These are phyloP conservation scores for Spodoptera frugiperda DNA, from an alignment of 1,140 invertebrate genomes.

Conservation along the genomic window DNA sequence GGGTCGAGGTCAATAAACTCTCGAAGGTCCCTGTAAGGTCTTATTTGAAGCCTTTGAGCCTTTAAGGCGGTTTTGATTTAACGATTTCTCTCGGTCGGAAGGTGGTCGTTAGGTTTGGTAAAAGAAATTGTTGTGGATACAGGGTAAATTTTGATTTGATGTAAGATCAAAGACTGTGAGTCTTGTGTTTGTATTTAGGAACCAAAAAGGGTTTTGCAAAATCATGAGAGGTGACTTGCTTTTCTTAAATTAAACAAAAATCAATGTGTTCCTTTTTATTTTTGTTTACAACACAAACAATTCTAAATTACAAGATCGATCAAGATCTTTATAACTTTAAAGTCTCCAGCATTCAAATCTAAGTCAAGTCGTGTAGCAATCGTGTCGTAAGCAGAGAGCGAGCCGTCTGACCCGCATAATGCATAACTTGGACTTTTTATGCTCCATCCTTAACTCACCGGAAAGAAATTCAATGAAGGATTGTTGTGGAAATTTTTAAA, in stretches of 20 bases:
- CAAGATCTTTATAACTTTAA: neutral
- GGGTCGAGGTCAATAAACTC: constrained; percentile 45
- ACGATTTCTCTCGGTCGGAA: constrained; percentile 41
- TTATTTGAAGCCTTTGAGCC: constrained; percentile 50
- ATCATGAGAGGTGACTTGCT: no score
- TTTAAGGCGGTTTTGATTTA: constrained; percentile 30
- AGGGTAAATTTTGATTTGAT: neutral
- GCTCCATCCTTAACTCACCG: neutral
- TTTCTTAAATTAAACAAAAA: no score
- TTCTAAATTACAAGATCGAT: no score
- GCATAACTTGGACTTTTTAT: constrained; percentile 45
- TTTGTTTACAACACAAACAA: no score
- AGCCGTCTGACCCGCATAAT: constrained; percentile 2
- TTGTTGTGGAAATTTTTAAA: constrained; percentile 44
- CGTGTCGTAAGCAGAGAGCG: constrained; percentile 27
- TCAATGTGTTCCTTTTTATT: no score
- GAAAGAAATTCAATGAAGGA: constrained; percentile 39
- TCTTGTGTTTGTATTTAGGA: no score
- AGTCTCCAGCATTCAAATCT: neutral
- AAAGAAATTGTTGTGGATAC: neutral
- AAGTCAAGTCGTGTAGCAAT: neutral
- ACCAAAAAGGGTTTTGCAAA: no score
- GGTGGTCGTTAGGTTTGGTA: neutral
- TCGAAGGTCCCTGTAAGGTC: constrained; percentile 46
- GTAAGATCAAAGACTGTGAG: neutral